Evolutionary conservation across 2,113 vertebrate genomes (phyloP).

Genomic region (Pelodiscus sinensis): DNA sequence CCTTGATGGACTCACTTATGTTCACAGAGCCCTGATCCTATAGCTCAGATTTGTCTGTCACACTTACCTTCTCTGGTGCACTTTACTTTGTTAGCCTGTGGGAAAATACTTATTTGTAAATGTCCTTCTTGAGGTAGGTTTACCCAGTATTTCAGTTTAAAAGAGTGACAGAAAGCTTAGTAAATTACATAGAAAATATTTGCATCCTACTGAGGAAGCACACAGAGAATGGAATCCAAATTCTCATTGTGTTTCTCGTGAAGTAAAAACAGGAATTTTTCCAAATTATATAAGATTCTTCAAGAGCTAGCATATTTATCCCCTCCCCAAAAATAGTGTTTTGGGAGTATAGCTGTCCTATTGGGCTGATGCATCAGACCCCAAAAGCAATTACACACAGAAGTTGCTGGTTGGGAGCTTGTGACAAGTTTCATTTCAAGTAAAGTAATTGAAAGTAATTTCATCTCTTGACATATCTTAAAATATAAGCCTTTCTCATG

Average conservation of each 20-base stretch:
- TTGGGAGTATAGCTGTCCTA: not conserved
- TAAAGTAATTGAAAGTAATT: not conserved
- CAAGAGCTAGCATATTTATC: not conserved
- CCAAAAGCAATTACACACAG: constrained; percentile 30
- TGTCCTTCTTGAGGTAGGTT: not conserved
- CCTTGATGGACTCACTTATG: not conserved
- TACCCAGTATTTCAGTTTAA: not conserved
- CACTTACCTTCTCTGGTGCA: not conserved
- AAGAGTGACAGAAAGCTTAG: not conserved
- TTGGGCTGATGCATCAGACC: not conserved
- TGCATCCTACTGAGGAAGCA: not conserved
- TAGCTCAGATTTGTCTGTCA: not conserved
- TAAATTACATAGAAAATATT: not conserved
- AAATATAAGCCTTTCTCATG: constrained; percentile 24
- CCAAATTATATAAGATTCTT: not conserved
- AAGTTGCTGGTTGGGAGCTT: constrained; percentile 30
- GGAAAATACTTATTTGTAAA: not conserved
- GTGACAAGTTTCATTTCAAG: constrained; percentile 47
- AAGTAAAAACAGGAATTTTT: not conserved
- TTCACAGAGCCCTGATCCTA: not conserved
- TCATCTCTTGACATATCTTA: constrained; percentile 57
- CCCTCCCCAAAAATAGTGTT: not conserved
- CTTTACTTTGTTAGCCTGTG: not conserved
- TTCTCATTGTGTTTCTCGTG: not conserved
- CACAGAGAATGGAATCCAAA: not conserved